phyloP scores from a whole-genome alignment of 2,113 vertebrate genomes.

The Anoura caudifer region DNA sequence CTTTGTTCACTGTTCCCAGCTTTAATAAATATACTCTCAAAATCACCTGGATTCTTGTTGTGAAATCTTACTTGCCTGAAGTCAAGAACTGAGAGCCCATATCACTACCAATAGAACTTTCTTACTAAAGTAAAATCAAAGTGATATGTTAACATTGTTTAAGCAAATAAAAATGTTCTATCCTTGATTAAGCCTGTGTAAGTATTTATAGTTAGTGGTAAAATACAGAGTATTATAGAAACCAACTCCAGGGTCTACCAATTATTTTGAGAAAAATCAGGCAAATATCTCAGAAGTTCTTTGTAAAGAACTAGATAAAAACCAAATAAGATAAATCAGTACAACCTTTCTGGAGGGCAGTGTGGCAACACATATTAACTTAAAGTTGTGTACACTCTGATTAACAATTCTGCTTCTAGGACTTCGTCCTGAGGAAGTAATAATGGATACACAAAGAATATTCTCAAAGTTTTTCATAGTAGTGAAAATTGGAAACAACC shows the following conservation, averaged over 20 bases:
- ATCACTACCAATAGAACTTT: not conserved
- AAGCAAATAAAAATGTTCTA: slow-evolving; percentile 49
- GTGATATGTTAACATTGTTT: slow-evolving; percentile 29
- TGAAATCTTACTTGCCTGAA: not conserved
- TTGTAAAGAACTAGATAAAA: slow-evolving; percentile 34
- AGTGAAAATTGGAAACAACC: slow-evolving; percentile 1
- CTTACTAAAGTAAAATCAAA: slow-evolving; percentile 20
- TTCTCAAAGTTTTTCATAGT: not conserved
- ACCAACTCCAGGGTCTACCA: slow-evolving; percentile 26
- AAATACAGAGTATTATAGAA: slow-evolving; percentile 38
- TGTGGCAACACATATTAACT: not conserved
- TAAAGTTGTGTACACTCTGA: not conserved
- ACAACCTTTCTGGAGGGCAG: not conserved
- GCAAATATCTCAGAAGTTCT: slow-evolving; percentile 29
- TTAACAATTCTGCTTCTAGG: not conserved
- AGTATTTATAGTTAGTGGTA: slow-evolving; percentile 36
- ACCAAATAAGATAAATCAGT: slow-evolving; percentile 19
- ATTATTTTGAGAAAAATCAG: slow-evolving; percentile 33
- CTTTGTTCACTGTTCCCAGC: not conserved
- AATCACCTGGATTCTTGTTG: not conserved
- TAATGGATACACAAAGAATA: not conserved
- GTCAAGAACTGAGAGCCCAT: not conserved
- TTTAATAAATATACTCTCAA: not conserved
- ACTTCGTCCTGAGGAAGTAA: not conserved
- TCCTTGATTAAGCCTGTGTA: slow-evolving; percentile 38